A percentile compares a stretch with the other conserved stretches of the same genome.
phyloP scores from a whole-genome alignment of 2,888 invertebrate species.

The Eupithecia exiguata region DNA sequence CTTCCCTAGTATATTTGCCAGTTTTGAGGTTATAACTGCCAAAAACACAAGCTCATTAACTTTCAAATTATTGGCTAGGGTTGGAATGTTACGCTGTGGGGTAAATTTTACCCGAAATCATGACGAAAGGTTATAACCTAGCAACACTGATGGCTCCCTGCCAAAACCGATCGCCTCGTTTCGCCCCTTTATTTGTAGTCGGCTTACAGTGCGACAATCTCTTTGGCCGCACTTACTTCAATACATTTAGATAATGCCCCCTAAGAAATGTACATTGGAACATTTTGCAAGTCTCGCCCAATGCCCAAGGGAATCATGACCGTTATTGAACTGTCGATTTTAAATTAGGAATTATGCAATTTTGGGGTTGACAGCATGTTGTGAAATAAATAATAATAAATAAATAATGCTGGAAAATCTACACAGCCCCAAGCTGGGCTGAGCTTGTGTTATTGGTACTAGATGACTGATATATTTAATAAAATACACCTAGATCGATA shows the following conservation, averaged over 20 bases:
- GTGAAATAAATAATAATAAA: neutral
- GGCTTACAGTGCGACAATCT: conserved; percentile 64
- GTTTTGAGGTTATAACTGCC: too few relatives aligned
- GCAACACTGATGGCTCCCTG: conserved; percentile 55
- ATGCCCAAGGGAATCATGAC: conserved; percentile 22
- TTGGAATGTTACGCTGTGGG: neutral
- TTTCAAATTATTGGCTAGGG: neutral
- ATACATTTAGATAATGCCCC: conserved; percentile 52
- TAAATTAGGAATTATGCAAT: conserved; percentile 15
- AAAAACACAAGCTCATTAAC: too few relatives aligned
- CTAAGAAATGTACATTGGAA: conserved; percentile 44
- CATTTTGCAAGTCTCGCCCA: conserved; percentile 41
- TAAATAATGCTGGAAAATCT: too few relatives aligned
- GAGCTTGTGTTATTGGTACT: too few relatives aligned
- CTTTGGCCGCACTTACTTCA: conserved; percentile 56
- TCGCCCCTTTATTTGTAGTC: conserved; percentile 66
- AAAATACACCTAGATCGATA: too few relatives aligned
- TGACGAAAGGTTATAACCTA: neutral
- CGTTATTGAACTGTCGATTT: conserved; percentile 13
- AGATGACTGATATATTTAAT: too few relatives aligned
- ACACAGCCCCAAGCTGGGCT: too few relatives aligned
- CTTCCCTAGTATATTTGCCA: too few relatives aligned
- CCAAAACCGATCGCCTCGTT: conserved; percentile 66
- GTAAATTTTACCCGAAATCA: neutral
- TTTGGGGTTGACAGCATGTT: neutral